Base-by-base conservation (phyloP, 2,888 invertebrate species). In the Choreutis nemorana region DNA sequence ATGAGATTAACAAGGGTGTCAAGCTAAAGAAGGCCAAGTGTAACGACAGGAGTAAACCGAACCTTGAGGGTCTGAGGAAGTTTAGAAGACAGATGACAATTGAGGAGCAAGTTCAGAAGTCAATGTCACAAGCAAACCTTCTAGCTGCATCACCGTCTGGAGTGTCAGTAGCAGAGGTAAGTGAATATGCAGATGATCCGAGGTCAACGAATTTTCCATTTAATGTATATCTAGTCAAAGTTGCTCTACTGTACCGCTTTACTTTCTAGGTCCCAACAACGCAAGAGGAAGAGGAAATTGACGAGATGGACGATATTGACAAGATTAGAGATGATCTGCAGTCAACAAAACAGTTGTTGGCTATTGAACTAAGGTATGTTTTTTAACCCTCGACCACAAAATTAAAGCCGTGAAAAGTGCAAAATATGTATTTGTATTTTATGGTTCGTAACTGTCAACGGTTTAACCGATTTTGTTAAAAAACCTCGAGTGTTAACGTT, bases 281-380 rank as follows among this genome's bases (percentile, higher is more conserved):
- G n/a, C n/a, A n/a, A 8, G 84, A 86, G 45, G 85, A 84, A 47
- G 85, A 85, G 31, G 90, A 89, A 45, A 85, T 83, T 9, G 93
- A 94, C 55, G 94, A 94, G 52, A 85, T 93, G 82, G 94, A 94
- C 45, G 94, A 94, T 51, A 94, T 94, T 44, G 94, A 94, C 51
- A 91, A 89, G 55, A 87, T 93, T 10, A 83, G 94, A 44, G 94
- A 94, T 55, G 94, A 94, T 59, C 82, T 94, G 21, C 94, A 94
- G 56, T 93, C 93, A 33, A 93, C 93, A 4, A 94, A 94, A 64
- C 94, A 94, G 72, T 86, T 94, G 81, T 71, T 94, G 36, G 93
- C 93, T 8, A 81, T 92, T 33, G 94, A 94, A 70, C 72, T 94
- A 44, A 82, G 84, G 80, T 77, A 54, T 12, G 13, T 18, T 6